These are phyloP conservation scores for Luehdorfia chinensis DNA, from an alignment of 1,140 invertebrate species.

Conservation along the genomic window DNA sequence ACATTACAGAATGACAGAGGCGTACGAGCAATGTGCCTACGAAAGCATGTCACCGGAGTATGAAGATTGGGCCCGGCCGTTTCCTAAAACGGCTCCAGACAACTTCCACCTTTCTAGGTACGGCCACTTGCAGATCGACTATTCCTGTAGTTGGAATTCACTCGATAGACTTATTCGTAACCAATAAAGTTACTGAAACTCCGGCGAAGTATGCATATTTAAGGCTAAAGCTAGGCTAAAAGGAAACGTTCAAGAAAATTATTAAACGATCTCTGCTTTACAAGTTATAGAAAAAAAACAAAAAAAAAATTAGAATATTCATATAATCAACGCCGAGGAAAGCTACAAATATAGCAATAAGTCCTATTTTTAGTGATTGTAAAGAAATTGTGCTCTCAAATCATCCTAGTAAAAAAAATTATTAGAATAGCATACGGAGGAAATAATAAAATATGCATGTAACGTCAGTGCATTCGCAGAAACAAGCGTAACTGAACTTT, in stretches of 20 bases:
- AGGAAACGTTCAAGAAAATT: not conserved
- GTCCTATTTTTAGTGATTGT: no score
- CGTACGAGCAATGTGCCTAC: conserved; percentile 66
- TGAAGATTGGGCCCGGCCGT: conserved; percentile 65
- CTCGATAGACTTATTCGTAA: conserved; percentile 81
- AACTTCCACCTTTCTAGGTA: conserved; percentile 82
- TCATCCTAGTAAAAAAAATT: no score
- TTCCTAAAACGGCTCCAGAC: conserved; percentile 69
- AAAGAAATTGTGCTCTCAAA: no score
- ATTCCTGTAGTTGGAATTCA: conserved; percentile 85
- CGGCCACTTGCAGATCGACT: conserved; percentile 86
- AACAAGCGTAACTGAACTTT: no score
- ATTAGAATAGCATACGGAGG: no score
- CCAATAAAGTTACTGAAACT: conserved; percentile 42
- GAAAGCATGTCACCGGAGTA: conserved; percentile 64
- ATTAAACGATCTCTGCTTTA: no score
- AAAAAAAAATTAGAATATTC: no score
- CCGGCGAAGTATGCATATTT: not conserved
- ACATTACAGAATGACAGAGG: no score
- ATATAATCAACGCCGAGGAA: not conserved
- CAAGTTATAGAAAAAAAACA: no score
- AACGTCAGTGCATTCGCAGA: no score
- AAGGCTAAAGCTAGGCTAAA: not conserved
- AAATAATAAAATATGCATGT: no score
- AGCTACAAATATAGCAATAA: not conserved